A percentile compares a stretch with the other conserved stretches of the same genome.
Evolutionary conservation across 2,113 vertebrate species (phyloP).

Genomic region (Pristiophorus japonicus): DNA sequence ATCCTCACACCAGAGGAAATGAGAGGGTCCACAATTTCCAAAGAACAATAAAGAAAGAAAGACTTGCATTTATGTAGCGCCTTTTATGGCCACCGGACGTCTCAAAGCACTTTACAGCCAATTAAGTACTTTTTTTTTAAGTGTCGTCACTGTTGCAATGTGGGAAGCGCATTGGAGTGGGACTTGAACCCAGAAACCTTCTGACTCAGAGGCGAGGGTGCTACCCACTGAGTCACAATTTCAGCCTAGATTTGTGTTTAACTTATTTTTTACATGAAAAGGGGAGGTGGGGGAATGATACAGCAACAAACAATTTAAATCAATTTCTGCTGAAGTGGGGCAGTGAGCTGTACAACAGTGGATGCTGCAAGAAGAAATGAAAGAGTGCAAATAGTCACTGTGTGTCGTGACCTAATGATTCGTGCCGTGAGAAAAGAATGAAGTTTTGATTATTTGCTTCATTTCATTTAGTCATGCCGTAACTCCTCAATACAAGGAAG

Average conservation of each 20-base stretch:
- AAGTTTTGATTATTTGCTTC: neutral
- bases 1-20: neutral
- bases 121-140: too few relatives aligned
- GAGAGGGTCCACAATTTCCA: neutral
- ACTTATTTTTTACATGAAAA: neutral
- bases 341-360: neutral
- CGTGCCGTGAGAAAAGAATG: neutral
- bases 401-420: neutral
- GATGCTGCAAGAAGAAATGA: neutral
- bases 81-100: too few relatives aligned
- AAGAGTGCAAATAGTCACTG: neutral
- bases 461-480: neutral
- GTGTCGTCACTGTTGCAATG: too few relatives aligned
- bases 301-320: constrained; percentile 22
- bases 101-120: too few relatives aligned
- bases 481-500: too few relatives aligned
- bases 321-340: neutral
- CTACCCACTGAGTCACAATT: too few relatives aligned
- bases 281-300: neutral
- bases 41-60: too few relatives aligned
- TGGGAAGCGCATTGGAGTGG: too few relatives aligned
- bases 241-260: neutral
- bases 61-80: too few relatives aligned
- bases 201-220: too few relatives aligned
- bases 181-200: too few relatives aligned